Base-by-base conservation (phyloP, 2,113 vertebrate genomes). In the Hippopotamus amphibius region DNA sequence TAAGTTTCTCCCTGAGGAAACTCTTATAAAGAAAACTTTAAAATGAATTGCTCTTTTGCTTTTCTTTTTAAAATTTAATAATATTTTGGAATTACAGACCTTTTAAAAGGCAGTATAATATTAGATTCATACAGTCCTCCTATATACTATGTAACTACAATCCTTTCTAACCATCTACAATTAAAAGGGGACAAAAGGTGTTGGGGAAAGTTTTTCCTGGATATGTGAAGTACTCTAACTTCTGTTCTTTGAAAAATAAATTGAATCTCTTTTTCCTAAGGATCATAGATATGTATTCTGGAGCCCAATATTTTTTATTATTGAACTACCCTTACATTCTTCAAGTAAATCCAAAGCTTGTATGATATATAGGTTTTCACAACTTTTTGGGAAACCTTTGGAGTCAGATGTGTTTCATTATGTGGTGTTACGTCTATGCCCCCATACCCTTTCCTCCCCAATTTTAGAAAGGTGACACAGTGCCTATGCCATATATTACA, bases 1-100 rank as follows among this genome's bases (percentile, higher is more conserved):
- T 93, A 53, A 43, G 16, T 96, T 92, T 92, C 28, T 95, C 37
- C 12, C 8, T 63, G 61, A 71, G 79, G 66, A 95, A 85, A 57
- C 17, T 77, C 24, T 93, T n/a, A 57, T 0, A 61, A 86, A 11
- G 50, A 84, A 92, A 82, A 89, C 50, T 69, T 77, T 48, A 72
- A 72, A 90, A 30, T 71, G 46, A 63, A 24, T 61, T 92, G 16
- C 55, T 15, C 46, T 72, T 95, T 92, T 72, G 19, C 16, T 53
- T 82, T 66, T 15, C 13, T 48, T 76, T 91, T 88, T 80, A 30
- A 59, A 50, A 19, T 79, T 77, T 12, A 61, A 28, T 6, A 33
- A 69, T 87, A n/a, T 71, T 71, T 19, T 65, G n/a, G 55, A 46
- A 28, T 88, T 95, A 46, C 9, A 46, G 28, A 53, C 41, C 28